These are phyloP conservation scores for Melieria picta DNA, from an alignment of 2,888 invertebrate species.

Conservation along the genomic window DNA sequence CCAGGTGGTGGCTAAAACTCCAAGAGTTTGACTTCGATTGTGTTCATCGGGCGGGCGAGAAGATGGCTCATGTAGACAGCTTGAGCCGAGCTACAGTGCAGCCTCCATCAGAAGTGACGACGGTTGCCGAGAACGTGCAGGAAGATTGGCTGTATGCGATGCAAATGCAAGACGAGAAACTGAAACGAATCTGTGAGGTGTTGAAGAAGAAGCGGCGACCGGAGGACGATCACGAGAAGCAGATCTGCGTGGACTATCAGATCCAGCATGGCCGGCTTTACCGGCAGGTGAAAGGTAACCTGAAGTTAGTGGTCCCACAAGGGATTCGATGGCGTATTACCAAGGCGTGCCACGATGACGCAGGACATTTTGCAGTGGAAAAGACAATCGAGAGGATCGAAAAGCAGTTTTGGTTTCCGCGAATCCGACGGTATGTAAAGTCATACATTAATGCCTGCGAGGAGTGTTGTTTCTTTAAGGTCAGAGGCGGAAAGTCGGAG, in stretches of 20 bases:
- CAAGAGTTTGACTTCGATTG: slow-evolving; percentile 23
- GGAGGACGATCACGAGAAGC: neutral
- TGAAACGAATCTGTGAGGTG: slow-evolving; percentile 5
- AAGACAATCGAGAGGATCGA: neutral
- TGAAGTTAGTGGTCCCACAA: neutral
- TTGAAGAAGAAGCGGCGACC: neutral
- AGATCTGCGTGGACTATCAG: neutral
- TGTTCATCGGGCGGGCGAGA: slow-evolving; percentile 4
- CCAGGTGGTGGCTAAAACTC: slow-evolving; percentile 29
- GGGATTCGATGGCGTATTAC: neutral
- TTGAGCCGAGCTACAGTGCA: slow-evolving; percentile 11
- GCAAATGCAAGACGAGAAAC: slow-evolving; percentile 24
- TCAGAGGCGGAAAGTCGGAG: too few species aligned
- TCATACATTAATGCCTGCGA: too few species aligned
- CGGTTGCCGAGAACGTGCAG: slow-evolving; percentile 17
- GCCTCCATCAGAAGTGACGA: neutral
- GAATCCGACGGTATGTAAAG: too few species aligned
- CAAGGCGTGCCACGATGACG: slow-evolving; percentile 3
- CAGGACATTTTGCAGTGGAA: slow-evolving; percentile 10
- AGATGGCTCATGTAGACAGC: slow-evolving; percentile 20
- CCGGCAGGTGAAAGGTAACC: neutral
- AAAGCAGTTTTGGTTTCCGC: too few species aligned
- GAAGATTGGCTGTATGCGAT: slow-evolving; percentile 26
- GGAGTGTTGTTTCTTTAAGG: too few species aligned
- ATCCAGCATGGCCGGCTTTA: neutral